Conservation (phyloP, 2,797 vertebrate species). For the Acestrorhynchus altus region DNA sequence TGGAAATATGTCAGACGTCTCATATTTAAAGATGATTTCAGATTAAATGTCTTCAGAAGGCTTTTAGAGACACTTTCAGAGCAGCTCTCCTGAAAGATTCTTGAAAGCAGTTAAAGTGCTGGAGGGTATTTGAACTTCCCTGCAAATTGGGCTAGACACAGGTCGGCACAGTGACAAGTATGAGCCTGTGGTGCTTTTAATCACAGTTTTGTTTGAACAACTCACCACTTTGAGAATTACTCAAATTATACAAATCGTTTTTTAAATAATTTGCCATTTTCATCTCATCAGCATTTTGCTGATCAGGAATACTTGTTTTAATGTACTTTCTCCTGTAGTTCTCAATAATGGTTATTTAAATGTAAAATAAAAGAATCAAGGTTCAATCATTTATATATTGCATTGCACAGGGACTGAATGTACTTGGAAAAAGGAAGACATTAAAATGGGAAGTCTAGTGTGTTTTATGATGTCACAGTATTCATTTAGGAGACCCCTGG, state of each 20-base stretch:
- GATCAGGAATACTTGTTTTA: not conserved
- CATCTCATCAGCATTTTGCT: not conserved
- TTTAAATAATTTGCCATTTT: not conserved
- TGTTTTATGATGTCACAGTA: no score
- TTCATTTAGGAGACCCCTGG: no score
- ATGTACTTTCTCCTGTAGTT: no score
- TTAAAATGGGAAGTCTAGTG: no score
- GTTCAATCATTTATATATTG: no score
- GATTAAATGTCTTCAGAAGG: not conserved
- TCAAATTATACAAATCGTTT: not conserved
- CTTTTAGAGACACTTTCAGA: not conserved
- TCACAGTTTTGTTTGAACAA: slow-evolving; percentile 26
- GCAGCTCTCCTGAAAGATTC: slow-evolving; percentile 2
- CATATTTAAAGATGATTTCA: not conserved
- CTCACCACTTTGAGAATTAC: no score
- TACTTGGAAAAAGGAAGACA: no score
- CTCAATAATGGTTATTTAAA: no score
- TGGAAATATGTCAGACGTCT: not conserved
- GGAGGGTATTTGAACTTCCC: slow-evolving; percentile 22
- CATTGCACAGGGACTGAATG: no score
- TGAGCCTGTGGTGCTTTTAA: slow-evolving; percentile 27
- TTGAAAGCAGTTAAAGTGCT: slow-evolving; percentile 18
- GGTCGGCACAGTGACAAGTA: slow-evolving; percentile 35
- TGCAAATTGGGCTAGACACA: slow-evolving; percentile 36
- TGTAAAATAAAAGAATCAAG: no score